phyloP scores from a whole-genome alignment of 2,888 invertebrate genomes.

The Drosophila flavopinicola region DNA sequence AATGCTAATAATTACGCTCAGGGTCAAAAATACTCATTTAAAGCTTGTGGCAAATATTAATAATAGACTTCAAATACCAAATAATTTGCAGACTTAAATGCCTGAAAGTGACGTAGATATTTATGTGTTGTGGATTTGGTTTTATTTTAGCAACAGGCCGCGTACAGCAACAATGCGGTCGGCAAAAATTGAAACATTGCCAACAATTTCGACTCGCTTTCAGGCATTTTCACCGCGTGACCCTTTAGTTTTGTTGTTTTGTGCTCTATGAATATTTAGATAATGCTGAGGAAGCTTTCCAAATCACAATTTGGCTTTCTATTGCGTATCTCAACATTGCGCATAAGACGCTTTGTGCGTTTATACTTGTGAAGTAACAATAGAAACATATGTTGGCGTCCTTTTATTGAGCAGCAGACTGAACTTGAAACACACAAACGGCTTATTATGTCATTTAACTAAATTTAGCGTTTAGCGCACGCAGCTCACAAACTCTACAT shows the following conservation, averaged over 20 bases:
- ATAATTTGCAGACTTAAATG: conserved; percentile 49
- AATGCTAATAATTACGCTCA: no score
- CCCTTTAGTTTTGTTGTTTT: conserved; percentile 37
- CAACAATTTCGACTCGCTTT: conserved; percentile 42
- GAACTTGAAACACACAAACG: conserved; percentile 54
- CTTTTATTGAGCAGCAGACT: conserved; percentile 35
- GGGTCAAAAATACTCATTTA: conserved; percentile 25
- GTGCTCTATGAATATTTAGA: conserved; percentile 10
- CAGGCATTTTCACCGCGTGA: conserved; percentile 72
- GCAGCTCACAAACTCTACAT: conserved; percentile 18
- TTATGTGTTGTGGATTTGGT: conserved; percentile 42
- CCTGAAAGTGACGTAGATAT: conserved; percentile 62
- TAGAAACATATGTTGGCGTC: conserved; percentile 7
- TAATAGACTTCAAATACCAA: conserved; percentile 39
- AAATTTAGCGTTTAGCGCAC: conserved; percentile 69
- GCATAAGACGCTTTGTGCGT: background rate
- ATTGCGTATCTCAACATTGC: background rate
- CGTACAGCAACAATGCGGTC: conserved; percentile 32
- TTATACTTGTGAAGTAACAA: background rate
- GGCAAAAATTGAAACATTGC: conserved; percentile 53
- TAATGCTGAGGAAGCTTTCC: background rate
- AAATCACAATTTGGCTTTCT: conserved; percentile 9
- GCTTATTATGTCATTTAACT: conserved; percentile 74
- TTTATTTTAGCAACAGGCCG: conserved; percentile 43
- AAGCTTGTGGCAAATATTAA: conserved; percentile 19